These are phyloP conservation scores for Drosophila nr. medialis DNA, from an alignment of 2,888 invertebrate genomes.

Conservation along the genomic window DNA sequence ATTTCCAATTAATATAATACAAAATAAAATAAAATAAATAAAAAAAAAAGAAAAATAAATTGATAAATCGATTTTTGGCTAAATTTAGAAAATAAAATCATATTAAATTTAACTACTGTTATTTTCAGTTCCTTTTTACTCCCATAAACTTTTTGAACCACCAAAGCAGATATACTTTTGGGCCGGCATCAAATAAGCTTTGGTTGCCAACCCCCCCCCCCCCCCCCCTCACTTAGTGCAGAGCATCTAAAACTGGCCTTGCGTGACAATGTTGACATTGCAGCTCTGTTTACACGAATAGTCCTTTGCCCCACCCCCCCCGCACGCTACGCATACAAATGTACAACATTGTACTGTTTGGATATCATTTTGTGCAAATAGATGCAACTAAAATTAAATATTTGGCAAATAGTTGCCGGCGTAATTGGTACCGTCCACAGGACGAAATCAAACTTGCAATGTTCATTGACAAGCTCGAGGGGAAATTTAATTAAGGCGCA, in stretches of 20 bases:
- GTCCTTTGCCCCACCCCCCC: background rate
- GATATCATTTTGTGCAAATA: slow-evolving; percentile 64
- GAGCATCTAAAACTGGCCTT: slow-evolving; percentile 21
- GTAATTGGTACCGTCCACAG: slow-evolving; percentile 59
- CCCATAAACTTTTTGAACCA: slow-evolving; percentile 10
- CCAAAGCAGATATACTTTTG: slow-evolving; percentile 7
- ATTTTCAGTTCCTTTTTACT: background rate
- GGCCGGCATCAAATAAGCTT: slow-evolving; percentile 32
- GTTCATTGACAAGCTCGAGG: slow-evolving; percentile 52
- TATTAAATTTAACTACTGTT: background rate
- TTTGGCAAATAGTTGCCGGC: slow-evolving; percentile 63
- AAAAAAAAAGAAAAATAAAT: too few species aligned
- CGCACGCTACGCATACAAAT: slow-evolving; percentile 7
- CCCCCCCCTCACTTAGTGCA: background rate
- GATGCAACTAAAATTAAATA: slow-evolving; percentile 56
- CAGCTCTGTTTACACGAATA: slow-evolving; percentile 61
- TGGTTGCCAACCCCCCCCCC: slow-evolving; percentile 10
- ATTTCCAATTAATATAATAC: too few species aligned
- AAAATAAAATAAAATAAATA: too few species aligned
- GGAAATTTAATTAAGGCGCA: slow-evolving; percentile 70
- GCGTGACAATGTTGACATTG: slow-evolving; percentile 61
- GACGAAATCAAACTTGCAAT: slow-evolving; percentile 46
- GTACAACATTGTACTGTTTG: slow-evolving; percentile 52
- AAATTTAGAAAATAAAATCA: background rate
- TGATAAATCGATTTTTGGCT: too few species aligned